Percentiles rank a stretch among this genome's conserved stretches.
These are phyloP conservation scores for Myotis lucifugus DNA, from an alignment of 2,113 vertebrate genomes.

Conservation along the genomic window DNA sequence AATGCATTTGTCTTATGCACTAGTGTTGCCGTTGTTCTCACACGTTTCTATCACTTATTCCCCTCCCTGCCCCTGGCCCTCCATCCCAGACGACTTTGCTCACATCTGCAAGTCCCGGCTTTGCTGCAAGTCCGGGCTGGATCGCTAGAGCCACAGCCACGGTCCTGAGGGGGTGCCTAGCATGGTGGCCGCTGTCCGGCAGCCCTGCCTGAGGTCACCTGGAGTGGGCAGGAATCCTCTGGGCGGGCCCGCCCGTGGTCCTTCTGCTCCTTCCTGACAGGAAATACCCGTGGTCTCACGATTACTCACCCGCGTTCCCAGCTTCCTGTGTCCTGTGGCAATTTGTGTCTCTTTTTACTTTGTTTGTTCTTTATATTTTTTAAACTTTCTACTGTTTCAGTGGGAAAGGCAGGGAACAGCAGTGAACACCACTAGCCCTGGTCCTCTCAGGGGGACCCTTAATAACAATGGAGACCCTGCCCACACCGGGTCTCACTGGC, in stretches of 20 bases:
- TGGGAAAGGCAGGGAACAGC: neutral
- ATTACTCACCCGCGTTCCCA: neutral
- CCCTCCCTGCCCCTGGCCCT: neutral
- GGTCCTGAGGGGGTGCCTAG: too few relatives aligned
- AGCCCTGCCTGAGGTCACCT: neutral
- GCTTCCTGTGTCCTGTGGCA: neutral
- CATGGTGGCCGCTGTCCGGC: too few relatives aligned
- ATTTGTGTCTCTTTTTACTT: neutral
- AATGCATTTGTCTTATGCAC: neutral
- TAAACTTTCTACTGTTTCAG: neutral
- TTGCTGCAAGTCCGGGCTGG: neutral
- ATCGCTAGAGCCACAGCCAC: neutral
- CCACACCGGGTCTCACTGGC: neutral
- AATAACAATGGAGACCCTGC: neutral
- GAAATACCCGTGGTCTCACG: neutral
- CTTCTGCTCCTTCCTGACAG: neutral
- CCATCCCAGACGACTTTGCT: neutral
- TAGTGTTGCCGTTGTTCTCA: neutral
- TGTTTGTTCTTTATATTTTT: slow-evolving; percentile 27
- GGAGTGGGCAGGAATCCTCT: neutral
- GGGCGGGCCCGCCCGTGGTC: neutral
- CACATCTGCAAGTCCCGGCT: neutral
- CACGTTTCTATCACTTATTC: neutral
- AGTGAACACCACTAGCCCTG: neutral
- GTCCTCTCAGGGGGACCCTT: neutral